Percentiles rank a stretch among this genome's conserved stretches.
phyloP scores from a whole-genome alignment of 2,888 invertebrate species.

The Hermodice carunculata region DNA sequence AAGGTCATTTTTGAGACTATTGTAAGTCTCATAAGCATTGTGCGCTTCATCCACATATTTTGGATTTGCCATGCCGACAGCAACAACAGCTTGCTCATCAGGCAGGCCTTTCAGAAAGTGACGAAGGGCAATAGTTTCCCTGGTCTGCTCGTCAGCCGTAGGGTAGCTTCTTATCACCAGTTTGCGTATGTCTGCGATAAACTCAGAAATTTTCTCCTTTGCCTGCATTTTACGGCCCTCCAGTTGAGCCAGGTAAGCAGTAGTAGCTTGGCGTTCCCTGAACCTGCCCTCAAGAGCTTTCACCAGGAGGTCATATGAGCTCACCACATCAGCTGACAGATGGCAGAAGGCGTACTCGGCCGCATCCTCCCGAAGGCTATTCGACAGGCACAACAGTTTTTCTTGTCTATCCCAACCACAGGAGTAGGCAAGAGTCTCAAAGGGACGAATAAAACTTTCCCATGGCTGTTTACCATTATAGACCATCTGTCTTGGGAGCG shows the following conservation, averaged over 20 bases:
- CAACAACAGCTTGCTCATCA: slow-evolving; percentile 23
- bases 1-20: slow-evolving; percentile 23
- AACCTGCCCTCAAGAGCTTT: slow-evolving; percentile 22
- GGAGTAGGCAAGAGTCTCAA: no score
- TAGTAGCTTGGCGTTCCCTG: slow-evolving; percentile 17
- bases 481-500: slow-evolving; percentile 14
- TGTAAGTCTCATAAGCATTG: slow-evolving; percentile 27
- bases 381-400: slow-evolving; percentile 23
- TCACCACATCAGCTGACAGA: slow-evolving; percentile 1
- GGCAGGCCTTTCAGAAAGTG: slow-evolving; percentile 30
- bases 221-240: slow-evolving; percentile 17
- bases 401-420: slow-evolving; percentile 29
- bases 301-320: slow-evolving; percentile 1
- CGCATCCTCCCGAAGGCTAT: slow-evolving; percentile 23
- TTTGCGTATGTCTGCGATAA: slow-evolving; percentile 24
- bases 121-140: slow-evolving; percentile 27
- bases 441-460: slow-evolving; percentile 27
- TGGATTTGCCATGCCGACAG: slow-evolving; percentile 30
- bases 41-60: slow-evolving; percentile 29
- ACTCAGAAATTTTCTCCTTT: slow-evolving; percentile 29
- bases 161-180: slow-evolving; percentile 6
- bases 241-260: slow-evolving; percentile 30
- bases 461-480: slow-evolving; percentile 28
- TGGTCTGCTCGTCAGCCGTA: slow-evolving; percentile 18
- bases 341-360: slow-evolving; percentile 32